Base-by-base conservation (phyloP, 2,113 vertebrate species). In the Rutilus rutilus region DNA sequence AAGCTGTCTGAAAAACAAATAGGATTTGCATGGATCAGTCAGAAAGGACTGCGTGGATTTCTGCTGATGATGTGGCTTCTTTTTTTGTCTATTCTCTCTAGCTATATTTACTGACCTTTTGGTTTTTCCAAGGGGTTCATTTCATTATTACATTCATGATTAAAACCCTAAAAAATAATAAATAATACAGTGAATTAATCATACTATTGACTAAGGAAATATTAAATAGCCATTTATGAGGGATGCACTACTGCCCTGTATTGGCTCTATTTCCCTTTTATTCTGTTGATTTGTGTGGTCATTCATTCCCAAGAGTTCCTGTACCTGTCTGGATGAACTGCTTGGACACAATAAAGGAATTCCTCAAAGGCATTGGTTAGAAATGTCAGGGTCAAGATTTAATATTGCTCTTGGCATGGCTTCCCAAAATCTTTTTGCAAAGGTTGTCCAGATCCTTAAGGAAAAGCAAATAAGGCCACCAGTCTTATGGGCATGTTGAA, bases 401-500 rank as follows among this genome's bases (percentile, higher is more conserved):
- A 76, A 78, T 64, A 60, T 75, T 33, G n/a, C 39, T 33, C 12
- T 33, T 59, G 33, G 33, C 77, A 78, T 36, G 21, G 52, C 77
- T 78, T 78, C n/a, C 39, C 5, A 60, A 78, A 57, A n/a, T 42
- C 71, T n/a, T 12, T 74, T 69, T 54, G 75, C 21, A 78, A 60
- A 78, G 77, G 78, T 81, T 81, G 60, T 65, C 78, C 14, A 10
- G 78, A 27, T 81, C 59, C 12, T n/a, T n/a, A 65, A 81, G 57
- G 60, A 81, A 45, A 65, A 42, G 14, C 23, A 17, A 81, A 65
- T 45, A 81, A 81, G 23, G n/a, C 60, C 36, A 81, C 36, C 15
- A 50, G 59, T 50, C 39, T 81, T 47, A 14, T 65, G 64, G 80
- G 45, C 27, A n/a, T 71, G 45, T 54, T 69, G 47, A 36, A 23